Percentiles rank a stretch among this genome's conserved stretches.
Evolutionary conservation across 2,113 vertebrate species (phyloP).

Genomic region (Gorsachius goisagi): DNA sequence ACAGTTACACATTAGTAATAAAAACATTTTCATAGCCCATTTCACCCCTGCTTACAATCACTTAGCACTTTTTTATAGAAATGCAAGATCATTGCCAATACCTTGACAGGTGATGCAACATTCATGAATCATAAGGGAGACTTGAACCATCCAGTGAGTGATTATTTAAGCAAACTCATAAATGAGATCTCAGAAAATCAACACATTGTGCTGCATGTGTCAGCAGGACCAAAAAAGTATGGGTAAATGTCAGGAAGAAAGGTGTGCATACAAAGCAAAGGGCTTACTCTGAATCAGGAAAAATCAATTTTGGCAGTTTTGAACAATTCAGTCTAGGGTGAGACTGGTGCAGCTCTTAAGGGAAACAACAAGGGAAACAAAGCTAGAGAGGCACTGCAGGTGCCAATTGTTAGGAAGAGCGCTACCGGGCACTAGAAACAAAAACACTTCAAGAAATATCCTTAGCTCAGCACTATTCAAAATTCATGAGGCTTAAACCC

Average conservation of each 20-base stretch:
- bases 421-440: background rate
- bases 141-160: background rate
- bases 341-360: background rate
- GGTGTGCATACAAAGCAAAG: background rate
- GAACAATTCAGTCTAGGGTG: background rate
- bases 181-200: conserved; percentile 2
- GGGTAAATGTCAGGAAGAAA: conserved; percentile 15
- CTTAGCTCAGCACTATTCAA: background rate
- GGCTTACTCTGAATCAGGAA: background rate
- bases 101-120: background rate
- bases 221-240: background rate
- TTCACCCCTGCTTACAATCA: conserved; percentile 23
- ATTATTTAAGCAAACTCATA: conserved; percentile 1
- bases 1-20: background rate
- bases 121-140: background rate
- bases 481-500: background rate
- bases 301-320: conserved; percentile 1
- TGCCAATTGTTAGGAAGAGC: background rate
- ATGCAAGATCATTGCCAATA: background rate
- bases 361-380: background rate
- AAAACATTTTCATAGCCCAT: conserved; percentile 46
- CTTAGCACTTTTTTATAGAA: background rate
- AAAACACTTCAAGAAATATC: background rate
- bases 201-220: background rate
- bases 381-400: background rate